A percentile compares a stretch with the other conserved stretches of the same genome.
These are phyloP conservation scores for Polyergus mexicanus DNA, from an alignment of 1,140 invertebrate species.

Conservation along the genomic window DNA sequence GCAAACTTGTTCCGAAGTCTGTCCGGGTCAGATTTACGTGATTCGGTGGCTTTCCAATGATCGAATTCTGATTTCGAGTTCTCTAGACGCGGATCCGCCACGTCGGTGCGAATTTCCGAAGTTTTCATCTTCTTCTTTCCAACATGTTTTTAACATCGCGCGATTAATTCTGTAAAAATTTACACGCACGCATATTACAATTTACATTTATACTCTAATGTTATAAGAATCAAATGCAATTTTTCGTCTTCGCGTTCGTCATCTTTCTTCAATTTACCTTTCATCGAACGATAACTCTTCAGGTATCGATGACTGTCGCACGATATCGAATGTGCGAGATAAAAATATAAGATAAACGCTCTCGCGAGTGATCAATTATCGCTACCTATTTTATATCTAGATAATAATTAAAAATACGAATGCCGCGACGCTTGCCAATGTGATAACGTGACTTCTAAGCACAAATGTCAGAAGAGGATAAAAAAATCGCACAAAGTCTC, in stretches of 20 bases:
- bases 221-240: not conserved
- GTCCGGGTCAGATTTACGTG: conserved; percentile 52
- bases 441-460: not conserved
- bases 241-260: not conserved
- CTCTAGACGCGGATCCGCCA: not conserved
- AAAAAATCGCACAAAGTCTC: conserved; percentile 4
- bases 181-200: no score
- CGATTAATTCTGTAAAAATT: no score
- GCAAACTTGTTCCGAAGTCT: conserved; percentile 49
- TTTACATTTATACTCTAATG: no score
- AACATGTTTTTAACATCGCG: not conserved
- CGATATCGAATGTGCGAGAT: conserved; percentile 4
- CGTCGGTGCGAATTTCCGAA: conserved; percentile 17
- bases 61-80: not conserved
- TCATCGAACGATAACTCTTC: not conserved
- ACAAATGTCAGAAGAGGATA: not conserved
- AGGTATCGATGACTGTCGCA: not conserved
- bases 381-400: conserved; percentile 14
- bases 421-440: not conserved
- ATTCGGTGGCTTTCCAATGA: not conserved
- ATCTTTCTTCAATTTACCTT: not conserved
- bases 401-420: conserved; percentile 32
- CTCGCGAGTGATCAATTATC: conserved; percentile 6
- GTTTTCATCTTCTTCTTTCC: no score
- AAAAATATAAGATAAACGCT: conserved; percentile 4